phyloP scores from a whole-genome alignment of 2,113 vertebrate species.

The Sphyrna mokarran region DNA sequence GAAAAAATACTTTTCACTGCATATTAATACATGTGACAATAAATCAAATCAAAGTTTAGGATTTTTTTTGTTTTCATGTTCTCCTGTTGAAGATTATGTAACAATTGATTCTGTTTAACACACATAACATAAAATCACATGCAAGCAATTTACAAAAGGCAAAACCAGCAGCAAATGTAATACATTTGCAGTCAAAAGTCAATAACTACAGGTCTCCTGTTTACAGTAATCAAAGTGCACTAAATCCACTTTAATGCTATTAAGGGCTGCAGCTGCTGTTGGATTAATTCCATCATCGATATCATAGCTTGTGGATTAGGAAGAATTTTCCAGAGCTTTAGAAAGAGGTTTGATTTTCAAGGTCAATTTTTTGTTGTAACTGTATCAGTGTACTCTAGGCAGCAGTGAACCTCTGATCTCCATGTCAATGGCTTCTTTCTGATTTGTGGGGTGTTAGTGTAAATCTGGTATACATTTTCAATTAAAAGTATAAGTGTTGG shows the following conservation, averaged over 20 bases:
- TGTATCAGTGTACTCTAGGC: not conserved
- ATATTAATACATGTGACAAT: too few relatives aligned
- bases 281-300: conserved; percentile 37
- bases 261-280: conserved; percentile 31
- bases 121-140: not conserved
- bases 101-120: not conserved
- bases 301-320: conserved; percentile 33
- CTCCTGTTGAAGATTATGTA: not conserved
- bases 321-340: conserved; percentile 36
- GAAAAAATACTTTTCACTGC: too few relatives aligned
- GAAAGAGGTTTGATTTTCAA: conserved; percentile 35
- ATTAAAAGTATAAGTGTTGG: not conserved
- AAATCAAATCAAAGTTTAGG: too few relatives aligned
- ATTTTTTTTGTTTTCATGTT: not conserved
- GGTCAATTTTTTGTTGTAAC: conserved; percentile 18
- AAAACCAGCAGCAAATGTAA: conserved; percentile 7
- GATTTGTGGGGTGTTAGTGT: conserved; percentile 26
- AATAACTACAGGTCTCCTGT: conserved; percentile 24
- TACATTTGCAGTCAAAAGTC: conserved; percentile 17
- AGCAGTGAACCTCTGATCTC: not conserved
- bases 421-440: not conserved
- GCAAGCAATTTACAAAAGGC: not conserved
- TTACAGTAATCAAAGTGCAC: conserved; percentile 34
- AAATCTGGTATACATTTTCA: not conserved
- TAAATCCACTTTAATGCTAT: conserved; percentile 26